Evolutionary conservation across 53 echinoderm and acorn worm species (phyloP).

Genomic region (Antedon mediterranea): DNA sequence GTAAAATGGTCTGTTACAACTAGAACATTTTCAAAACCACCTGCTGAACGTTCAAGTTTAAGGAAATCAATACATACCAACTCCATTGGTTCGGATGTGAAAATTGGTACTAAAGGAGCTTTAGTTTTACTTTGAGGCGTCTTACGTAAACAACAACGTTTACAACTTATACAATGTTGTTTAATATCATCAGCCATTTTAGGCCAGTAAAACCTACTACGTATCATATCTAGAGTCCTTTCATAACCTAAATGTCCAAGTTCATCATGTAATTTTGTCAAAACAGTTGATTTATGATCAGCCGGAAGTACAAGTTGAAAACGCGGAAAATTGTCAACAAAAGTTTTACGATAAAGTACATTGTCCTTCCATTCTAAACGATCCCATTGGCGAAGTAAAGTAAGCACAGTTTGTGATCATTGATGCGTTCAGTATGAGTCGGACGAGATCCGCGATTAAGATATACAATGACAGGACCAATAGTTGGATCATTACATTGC

Average conservation of each 20-base stretch:
- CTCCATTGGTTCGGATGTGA: too few species aligned
- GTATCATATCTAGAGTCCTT: not conserved
- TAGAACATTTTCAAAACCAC: too few species aligned
- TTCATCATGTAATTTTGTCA: not conserved
- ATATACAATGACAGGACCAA: not conserved
- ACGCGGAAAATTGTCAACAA: not conserved
- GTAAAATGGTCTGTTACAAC: too few species aligned
- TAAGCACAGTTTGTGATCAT: not conserved
- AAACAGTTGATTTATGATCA: not conserved
- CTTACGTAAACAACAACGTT: too few species aligned
- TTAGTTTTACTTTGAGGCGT: too few species aligned
- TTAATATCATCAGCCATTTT: slow-evolving; percentile 3
- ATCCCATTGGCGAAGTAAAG: not conserved
- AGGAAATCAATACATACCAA: too few species aligned
- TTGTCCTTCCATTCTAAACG: not conserved
- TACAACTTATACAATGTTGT: too few species aligned
- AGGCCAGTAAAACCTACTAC: not conserved
- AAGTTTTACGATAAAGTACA: not conserved
- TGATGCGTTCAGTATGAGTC: not conserved
- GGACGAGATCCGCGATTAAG: not conserved
- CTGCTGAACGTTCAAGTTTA: too few species aligned
- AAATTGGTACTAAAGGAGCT: too few species aligned
- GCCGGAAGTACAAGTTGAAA: not conserved
- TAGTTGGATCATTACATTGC: not conserved
- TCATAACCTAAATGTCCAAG: not conserved